Percentiles rank a stretch among this genome's conserved stretches.
phyloP scores from a whole-genome alignment of 2,888 invertebrate species.

The Imbricaverruca yamaguchii region DNA sequence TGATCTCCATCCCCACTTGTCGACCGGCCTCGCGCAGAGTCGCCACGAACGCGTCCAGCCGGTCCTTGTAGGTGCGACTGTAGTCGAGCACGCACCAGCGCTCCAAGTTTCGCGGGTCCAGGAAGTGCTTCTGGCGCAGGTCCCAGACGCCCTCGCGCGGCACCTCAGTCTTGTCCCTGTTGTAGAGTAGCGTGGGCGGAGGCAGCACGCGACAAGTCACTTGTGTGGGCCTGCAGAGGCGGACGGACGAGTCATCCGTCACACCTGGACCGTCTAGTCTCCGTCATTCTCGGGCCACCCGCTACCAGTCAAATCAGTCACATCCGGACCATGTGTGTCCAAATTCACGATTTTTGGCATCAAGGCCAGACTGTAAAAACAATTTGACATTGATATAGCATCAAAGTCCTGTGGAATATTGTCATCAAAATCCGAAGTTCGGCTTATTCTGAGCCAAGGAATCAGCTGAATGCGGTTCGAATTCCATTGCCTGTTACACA shows the following conservation, averaged over 20 bases:
- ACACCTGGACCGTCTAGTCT: no score
- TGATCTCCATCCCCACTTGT: constrained; percentile 32
- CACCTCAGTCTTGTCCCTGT: constrained; percentile 33
- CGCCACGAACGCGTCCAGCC: constrained; percentile 27
- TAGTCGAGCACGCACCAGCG: constrained; percentile 48
- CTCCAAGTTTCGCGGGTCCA: constrained; percentile 34
- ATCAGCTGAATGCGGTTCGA: no score
- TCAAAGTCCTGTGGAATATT: no score
- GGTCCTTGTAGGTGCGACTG: neutral
- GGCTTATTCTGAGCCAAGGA: no score
- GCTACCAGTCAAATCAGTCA: no score
- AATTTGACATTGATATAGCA: no score
- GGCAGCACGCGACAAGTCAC: constrained; percentile 62
- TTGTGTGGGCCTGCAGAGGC: constrained; percentile 22
- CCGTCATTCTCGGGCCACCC: no score
- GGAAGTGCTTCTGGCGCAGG: constrained; percentile 36
- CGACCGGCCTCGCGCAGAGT: constrained; percentile 26
- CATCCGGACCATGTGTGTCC: no score
- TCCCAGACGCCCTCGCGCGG: constrained; percentile 35
- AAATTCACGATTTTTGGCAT: no score
- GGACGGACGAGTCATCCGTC: neutral
- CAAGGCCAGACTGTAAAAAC: no score
- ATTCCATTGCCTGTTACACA: no score
- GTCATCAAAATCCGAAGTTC: no score
- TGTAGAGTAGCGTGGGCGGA: constrained; percentile 62